These are phyloP conservation scores for Syngnathus scovelli DNA, from an alignment of 2,113 vertebrate genomes.

Conservation along the genomic window DNA sequence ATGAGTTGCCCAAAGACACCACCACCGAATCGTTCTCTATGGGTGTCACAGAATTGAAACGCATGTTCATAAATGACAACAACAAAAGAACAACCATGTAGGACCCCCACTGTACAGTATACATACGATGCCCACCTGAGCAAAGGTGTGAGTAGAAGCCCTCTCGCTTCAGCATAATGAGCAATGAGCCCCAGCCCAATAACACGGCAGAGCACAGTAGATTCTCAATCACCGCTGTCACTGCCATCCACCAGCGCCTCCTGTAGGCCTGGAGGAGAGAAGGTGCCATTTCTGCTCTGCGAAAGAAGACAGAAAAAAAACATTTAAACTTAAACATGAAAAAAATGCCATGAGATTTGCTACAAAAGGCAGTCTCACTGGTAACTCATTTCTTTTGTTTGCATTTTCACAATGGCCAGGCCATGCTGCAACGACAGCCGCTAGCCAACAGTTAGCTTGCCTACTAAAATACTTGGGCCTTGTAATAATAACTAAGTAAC, in stretches of 20 bases:
- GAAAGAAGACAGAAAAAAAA: neutral
- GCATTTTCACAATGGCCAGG: too few species aligned
- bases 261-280: constrained; percentile 74
- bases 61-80: neutral
- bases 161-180: constrained; percentile 85
- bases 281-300: constrained; percentile 72
- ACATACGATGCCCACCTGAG: constrained; percentile 46
- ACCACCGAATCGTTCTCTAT: constrained; percentile 49
- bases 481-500: too few species aligned
- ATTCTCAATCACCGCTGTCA: constrained; percentile 81
- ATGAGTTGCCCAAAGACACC: constrained; percentile 25
- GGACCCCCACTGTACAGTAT: too few species aligned
- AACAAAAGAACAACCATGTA: neutral
- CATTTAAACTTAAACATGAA: neutral
- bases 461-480: too few species aligned
- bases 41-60: neutral
- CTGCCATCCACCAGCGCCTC: constrained; percentile 88
- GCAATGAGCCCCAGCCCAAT: constrained; percentile 85
- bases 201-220: constrained; percentile 85
- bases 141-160: constrained; percentile 86
- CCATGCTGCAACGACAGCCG: too few species aligned
- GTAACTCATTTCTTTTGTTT: neutral
- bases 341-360: neutral
- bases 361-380: neutral
- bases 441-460: too few species aligned